A percentile compares a stretch with the other conserved stretches of the same genome.
phyloP scores from a whole-genome alignment of 2,888 invertebrate genomes.

The Drosophila prolongata region DNA sequence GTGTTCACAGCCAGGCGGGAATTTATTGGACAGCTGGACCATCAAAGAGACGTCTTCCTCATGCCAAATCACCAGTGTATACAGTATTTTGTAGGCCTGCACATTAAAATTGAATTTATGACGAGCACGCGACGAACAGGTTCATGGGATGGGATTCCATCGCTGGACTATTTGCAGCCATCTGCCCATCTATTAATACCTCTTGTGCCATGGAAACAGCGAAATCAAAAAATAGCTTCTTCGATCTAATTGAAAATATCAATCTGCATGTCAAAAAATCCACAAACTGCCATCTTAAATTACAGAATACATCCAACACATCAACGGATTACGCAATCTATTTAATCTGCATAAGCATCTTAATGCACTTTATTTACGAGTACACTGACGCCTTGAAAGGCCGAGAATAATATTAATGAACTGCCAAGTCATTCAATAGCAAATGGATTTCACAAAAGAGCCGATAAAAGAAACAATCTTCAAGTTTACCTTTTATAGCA shows the following conservation, averaged over 20 bases:
- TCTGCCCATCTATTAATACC: conserved; percentile 17
- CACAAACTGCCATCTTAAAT: background rate
- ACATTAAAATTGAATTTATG: conserved; percentile 68
- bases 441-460: conserved; percentile 3
- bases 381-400: conserved; percentile 4
- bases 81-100: conserved; percentile 52
- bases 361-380: conserved; percentile 18
- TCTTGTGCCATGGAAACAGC: background rate
- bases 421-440: conserved; percentile 20
- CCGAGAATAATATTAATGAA: conserved; percentile 21
- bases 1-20: background rate
- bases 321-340: conserved; percentile 22
- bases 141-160: background rate
- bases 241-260: conserved; percentile 16
- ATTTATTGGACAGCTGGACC: conserved; percentile 32
- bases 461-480: conserved; percentile 7
- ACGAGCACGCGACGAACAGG: conserved; percentile 43
- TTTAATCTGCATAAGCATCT: conserved; percentile 26
- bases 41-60: conserved; percentile 32
- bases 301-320: conserved; percentile 1
- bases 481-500: conserved; percentile 14
- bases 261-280: conserved; percentile 11
- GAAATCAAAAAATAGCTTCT: conserved; percentile 1
- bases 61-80: conserved; percentile 2
- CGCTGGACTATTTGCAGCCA: conserved; percentile 15